Percentiles rank a stretch among this genome's conserved stretches.
phyloP scores from a whole-genome alignment of 2,888 invertebrate species.

The Herminia tarsipennalis region DNA sequence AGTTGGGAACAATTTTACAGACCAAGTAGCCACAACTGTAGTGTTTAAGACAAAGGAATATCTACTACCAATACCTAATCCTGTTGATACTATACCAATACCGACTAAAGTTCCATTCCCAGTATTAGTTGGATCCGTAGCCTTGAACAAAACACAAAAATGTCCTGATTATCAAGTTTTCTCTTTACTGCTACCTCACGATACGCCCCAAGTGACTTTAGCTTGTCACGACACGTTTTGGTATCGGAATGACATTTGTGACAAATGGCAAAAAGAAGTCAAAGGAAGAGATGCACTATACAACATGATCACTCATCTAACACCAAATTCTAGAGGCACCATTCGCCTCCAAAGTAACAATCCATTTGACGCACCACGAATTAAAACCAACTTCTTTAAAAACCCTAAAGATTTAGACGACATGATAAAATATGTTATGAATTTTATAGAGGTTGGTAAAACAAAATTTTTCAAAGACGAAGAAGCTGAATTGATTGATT shows the following conservation, averaged over 20 bases:
- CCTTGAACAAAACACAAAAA: conserved; percentile 15
- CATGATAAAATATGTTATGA: conserved; percentile 14
- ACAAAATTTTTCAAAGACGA: conserved; percentile 29
- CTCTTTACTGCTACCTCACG: conserved; percentile 29
- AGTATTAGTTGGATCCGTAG: conserved; percentile 26
- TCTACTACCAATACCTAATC: conserved; percentile 5
- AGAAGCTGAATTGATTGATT: conserved; percentile 32
- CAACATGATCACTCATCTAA: conserved; percentile 5
- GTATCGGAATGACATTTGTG: conserved; percentile 26
- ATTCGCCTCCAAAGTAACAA: conserved; percentile 38
- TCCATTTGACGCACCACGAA: conserved; percentile 34
- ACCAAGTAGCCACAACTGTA: conserved; percentile 3
- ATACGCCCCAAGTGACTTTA: conserved; percentile 23
- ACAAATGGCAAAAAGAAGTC: conserved; percentile 51
- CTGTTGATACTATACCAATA: background rate
- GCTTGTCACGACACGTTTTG: conserved; percentile 20
- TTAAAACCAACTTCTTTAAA: conserved; percentile 21
- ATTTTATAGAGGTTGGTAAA: conserved; percentile 30
- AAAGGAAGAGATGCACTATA: background rate
- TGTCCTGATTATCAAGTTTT: conserved; percentile 26
- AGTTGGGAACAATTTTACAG: conserved; percentile 25
- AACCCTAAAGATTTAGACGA: conserved; percentile 20
- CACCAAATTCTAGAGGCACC: conserved; percentile 66
- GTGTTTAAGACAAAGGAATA: conserved; percentile 13
- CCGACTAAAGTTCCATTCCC: conserved; percentile 32